Percentiles rank a stretch among this genome's conserved stretches.
phyloP scores from a whole-genome alignment of 2,113 vertebrate genomes.

The Carettochelys insculpta region DNA sequence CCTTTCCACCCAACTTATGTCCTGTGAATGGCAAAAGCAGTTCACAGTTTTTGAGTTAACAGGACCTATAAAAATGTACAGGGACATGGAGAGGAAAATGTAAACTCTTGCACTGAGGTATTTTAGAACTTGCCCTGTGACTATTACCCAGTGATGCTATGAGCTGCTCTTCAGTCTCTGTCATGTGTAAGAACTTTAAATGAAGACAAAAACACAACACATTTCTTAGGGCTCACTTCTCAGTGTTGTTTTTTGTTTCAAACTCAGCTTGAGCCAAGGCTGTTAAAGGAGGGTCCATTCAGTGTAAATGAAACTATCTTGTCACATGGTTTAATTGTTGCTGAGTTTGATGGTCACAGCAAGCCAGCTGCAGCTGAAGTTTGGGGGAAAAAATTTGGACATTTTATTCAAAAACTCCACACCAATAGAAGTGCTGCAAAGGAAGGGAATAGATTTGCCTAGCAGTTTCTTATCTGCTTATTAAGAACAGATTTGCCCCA shows the following conservation, averaged over 20 bases:
- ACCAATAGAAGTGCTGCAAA: not conserved
- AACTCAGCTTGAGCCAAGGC: not conserved
- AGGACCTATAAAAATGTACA: not conserved
- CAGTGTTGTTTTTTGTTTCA: not conserved
- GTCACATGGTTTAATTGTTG: not conserved
- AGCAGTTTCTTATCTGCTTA: not conserved
- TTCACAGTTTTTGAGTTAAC: not conserved
- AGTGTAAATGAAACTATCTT: not conserved
- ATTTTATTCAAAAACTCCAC: not conserved
- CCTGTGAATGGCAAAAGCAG: not conserved
- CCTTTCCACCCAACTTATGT: not conserved
- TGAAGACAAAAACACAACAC: not conserved
- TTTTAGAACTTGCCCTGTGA: not conserved
- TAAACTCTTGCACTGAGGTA: not conserved
- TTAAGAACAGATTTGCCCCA: not conserved
- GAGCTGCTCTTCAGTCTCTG: not conserved
- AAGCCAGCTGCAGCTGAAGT: not conserved
- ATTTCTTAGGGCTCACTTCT: not conserved
- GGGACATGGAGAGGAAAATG: not conserved
- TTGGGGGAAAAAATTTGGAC: not conserved
- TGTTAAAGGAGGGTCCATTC: not conserved
- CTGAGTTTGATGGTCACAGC: not conserved
- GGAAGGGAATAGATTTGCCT: not conserved
- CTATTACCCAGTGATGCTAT: not conserved
- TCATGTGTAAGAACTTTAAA: fast-evolving